Evolutionary conservation across 2,113 vertebrate genomes (phyloP).

Genomic region (Aptenodytes patagonicus): DNA sequence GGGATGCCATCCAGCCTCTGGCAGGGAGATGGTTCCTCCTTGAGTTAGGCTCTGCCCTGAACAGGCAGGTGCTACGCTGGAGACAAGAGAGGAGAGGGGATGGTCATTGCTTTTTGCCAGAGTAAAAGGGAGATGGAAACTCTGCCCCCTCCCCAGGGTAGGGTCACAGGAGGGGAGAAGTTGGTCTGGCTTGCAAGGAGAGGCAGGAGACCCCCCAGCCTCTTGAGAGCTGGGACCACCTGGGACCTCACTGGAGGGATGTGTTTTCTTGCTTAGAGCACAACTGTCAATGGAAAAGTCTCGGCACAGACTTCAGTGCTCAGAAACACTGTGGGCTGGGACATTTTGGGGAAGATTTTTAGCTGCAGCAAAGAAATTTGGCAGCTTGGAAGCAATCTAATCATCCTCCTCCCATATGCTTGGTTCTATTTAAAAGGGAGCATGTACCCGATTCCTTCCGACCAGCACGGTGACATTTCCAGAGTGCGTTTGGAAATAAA

Average conservation of each 20-base stretch:
- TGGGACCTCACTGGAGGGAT: neutral
- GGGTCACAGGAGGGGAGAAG: neutral
- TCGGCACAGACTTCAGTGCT: neutral
- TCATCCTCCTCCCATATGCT: constrained; percentile 82
- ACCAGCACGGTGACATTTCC: constrained; percentile 77
- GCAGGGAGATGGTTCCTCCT: neutral
- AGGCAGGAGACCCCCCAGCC: neutral
- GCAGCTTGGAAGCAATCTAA: constrained; percentile 73
- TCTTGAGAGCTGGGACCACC: neutral
- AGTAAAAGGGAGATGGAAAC: neutral
- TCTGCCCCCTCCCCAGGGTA: neutral
- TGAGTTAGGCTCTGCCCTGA: neutral
- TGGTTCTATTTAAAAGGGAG: constrained; percentile 80
- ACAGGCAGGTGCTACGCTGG: neutral
- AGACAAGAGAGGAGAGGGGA: neutral
- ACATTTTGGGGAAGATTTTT: constrained; percentile 69
- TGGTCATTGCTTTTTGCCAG: neutral
- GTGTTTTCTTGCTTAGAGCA: constrained; percentile 31
- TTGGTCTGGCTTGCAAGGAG: neutral
- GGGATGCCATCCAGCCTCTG: neutral
- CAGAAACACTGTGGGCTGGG: constrained; percentile 41
- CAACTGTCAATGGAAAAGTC: constrained; percentile 38
- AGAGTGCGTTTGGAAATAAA: constrained; percentile 77
- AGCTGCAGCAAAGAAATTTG: constrained; percentile 71
- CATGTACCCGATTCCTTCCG: constrained; percentile 70